Conservation (phyloP, 1,140 invertebrate genomes). For the Drosophila burlai region DNA sequence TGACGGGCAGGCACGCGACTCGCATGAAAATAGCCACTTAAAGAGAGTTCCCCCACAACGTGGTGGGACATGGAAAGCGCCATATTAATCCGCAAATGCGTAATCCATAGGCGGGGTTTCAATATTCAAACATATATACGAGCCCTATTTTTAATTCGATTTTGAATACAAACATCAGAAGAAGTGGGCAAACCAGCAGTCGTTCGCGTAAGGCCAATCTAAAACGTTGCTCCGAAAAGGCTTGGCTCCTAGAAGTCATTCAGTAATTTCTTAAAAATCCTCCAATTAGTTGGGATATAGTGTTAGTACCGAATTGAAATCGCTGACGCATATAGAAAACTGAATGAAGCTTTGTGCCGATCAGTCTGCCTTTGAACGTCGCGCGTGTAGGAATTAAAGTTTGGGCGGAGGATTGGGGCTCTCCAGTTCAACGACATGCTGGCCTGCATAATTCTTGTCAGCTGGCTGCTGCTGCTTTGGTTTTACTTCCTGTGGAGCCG, state of each 20-base stretch:
- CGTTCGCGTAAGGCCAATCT: background rate
- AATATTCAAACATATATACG: background rate
- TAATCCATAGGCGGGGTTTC: constrained; percentile 25
- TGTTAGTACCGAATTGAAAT: background rate
- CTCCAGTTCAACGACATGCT: constrained; percentile 69
- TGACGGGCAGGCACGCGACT: constrained; percentile 44
- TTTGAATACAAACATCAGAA: background rate
- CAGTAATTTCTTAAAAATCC: background rate
- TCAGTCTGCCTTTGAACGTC: constrained; percentile 48
- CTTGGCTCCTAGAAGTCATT: background rate
- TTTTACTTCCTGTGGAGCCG: constrained; percentile 77
- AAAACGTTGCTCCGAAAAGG: background rate
- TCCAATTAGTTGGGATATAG: background rate
- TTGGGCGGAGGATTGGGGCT: constrained; percentile 2
- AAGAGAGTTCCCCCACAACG: constrained; percentile 29
- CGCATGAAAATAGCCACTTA: constrained; percentile 53
- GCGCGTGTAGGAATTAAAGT: constrained; percentile 42
- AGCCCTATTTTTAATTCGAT: background rate
- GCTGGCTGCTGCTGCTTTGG: constrained; percentile 64
- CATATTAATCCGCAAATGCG: constrained; percentile 60
- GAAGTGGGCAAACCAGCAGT: constrained; percentile 10
- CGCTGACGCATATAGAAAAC: constrained; percentile 49
- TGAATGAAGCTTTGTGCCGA: constrained; percentile 44
- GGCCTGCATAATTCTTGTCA: constrained; percentile 54
- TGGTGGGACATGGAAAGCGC: constrained; percentile 48